Evolutionary conservation across 2,113 vertebrate genomes (phyloP).

Genomic region (Lepidothrix coronata): DNA sequence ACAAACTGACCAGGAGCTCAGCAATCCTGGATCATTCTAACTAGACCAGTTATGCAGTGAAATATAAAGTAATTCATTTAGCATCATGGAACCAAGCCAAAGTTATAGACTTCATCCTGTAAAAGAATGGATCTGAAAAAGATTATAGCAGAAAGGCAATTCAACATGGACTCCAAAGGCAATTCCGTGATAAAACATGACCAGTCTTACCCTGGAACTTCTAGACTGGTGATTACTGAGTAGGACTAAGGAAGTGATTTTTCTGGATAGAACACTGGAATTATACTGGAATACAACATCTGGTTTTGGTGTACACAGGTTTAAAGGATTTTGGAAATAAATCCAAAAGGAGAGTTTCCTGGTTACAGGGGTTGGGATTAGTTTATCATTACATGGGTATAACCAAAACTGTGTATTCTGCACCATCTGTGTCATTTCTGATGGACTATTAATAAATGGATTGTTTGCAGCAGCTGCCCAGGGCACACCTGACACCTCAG

Average conservation of each 20-base stretch:
- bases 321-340: constrained; percentile 16
- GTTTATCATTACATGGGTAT: no score
- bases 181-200: constrained; percentile 6
- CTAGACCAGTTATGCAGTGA: not conserved
- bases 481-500: no score
- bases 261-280: not conserved
- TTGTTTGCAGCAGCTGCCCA: no score
- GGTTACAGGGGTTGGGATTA: no score
- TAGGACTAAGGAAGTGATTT: constrained; percentile 8
- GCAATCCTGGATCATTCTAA: not conserved
- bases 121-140: constrained; percentile 12
- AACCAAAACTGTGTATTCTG: no score
- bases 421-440: no score
- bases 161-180: not conserved
- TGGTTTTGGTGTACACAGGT: not conserved
- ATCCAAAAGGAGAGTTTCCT: not conserved
- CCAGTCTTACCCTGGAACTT: not conserved
- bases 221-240: not conserved
- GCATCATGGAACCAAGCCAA: not conserved
- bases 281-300: not conserved
- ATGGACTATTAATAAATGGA: no score
- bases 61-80: constrained; percentile 27
- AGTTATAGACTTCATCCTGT: not conserved
- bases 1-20: not conserved
- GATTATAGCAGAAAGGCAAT: not conserved